Evolutionary conservation across 2,113 vertebrate species (phyloP).

Genomic region (Ceyx cyanopectus): DNA sequence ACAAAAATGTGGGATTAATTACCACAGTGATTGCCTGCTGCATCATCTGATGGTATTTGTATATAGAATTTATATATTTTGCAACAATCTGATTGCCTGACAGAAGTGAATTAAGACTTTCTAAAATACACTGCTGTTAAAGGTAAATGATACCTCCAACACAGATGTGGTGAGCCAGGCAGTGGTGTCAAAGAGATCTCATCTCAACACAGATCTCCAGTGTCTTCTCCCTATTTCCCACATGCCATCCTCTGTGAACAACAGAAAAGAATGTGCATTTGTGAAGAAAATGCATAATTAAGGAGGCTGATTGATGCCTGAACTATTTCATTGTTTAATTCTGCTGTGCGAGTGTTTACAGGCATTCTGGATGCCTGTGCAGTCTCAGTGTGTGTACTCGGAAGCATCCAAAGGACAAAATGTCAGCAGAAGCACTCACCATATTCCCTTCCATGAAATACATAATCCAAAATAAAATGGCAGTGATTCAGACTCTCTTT

Average conservation of each 20-base stretch:
- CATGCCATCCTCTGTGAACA: constrained; percentile 28
- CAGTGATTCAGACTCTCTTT: neutral
- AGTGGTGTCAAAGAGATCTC: constrained; percentile 31
- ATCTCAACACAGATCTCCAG: constrained; percentile 47
- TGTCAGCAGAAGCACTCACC: neutral
- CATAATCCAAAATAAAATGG: neutral
- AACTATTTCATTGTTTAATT: constrained; percentile 72
- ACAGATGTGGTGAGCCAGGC: constrained; percentile 24
- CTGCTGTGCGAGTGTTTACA: constrained; percentile 52
- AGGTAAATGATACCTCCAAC: constrained; percentile 65
- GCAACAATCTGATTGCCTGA: constrained; percentile 72
- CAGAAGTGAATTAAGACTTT: constrained; percentile 71
- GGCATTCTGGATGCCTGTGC: constrained; percentile 15
- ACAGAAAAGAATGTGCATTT: constrained; percentile 48
- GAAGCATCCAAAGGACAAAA: constrained; percentile 20
- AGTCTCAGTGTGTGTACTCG: neutral
- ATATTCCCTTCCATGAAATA: neutral
- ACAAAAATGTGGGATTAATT: constrained; percentile 79
- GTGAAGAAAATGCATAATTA: constrained; percentile 71
- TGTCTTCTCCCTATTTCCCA: constrained; percentile 6
- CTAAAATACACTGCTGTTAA: constrained; percentile 63
- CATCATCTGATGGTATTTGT: constrained; percentile 63
- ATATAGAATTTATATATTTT: constrained; percentile 73
- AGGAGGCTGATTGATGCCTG: constrained; percentile 66
- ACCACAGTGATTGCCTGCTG: constrained; percentile 63